These are phyloP conservation scores for Mamestra brassicae DNA, from an alignment of 2,888 invertebrate species.

Conservation along the genomic window DNA sequence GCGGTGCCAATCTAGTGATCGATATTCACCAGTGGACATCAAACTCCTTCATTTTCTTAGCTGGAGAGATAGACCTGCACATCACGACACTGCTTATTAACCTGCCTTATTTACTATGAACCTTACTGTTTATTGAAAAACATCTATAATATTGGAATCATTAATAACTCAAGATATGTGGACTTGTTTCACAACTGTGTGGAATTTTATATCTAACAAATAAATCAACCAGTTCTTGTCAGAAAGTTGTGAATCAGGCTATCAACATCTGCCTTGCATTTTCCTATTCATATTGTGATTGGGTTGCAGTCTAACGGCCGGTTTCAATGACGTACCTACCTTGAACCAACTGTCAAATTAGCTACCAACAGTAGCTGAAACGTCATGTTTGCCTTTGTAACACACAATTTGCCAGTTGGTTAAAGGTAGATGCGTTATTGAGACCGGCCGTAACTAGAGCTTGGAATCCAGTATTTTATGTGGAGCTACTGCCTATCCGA, in stretches of 20 bases:
- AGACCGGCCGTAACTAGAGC: too few relatives aligned
- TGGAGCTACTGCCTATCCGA: too few relatives aligned
- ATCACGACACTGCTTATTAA: slow-evolving; percentile 47
- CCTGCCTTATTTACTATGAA: slow-evolving; percentile 19
- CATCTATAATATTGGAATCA: too few relatives aligned
- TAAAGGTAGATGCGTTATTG: too few relatives aligned
- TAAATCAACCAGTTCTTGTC: not conserved
- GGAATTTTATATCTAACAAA: not conserved
- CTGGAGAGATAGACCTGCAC: slow-evolving; percentile 83
- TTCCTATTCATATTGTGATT: not conserved
- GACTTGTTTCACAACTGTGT: not conserved
- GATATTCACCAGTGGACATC: slow-evolving; percentile 81
- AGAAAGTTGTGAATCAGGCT: not conserved
- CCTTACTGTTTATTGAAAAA: not conserved
- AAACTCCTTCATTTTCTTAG: slow-evolving; percentile 86
- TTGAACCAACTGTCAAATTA: too few relatives aligned
- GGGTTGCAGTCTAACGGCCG: too few relatives aligned
- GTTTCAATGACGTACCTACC: too few relatives aligned
- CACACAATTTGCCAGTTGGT: too few relatives aligned
- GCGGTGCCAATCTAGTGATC: slow-evolving; percentile 62
- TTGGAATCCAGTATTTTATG: too few relatives aligned
- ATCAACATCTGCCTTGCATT: not conserved
- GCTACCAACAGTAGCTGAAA: too few relatives aligned
- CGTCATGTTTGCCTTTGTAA: too few relatives aligned
- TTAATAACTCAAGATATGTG: not conserved